Evolutionary conservation across 2,113 vertebrate genomes (phyloP).

Genomic region (Sterrhoptilus dennistouni): DNA sequence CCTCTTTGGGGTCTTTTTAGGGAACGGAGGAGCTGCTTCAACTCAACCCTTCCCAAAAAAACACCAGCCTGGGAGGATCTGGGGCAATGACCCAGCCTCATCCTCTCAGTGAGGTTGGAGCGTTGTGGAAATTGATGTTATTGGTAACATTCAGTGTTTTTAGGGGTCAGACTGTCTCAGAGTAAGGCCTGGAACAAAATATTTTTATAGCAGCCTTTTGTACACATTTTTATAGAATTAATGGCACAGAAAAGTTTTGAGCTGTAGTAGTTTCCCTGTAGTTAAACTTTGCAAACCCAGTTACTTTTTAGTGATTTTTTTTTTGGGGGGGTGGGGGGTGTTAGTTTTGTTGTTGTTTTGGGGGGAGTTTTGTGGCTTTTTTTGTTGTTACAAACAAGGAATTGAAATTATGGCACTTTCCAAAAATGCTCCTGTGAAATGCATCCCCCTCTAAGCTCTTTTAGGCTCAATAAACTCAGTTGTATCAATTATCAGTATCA

Average conservation of each 20-base stretch:
- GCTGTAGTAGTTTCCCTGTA: not conserved
- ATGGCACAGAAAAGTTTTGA: not conserved
- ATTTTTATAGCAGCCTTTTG: slow-evolving; percentile 10
- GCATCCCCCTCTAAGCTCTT: not conserved
- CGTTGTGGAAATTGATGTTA: not conserved
- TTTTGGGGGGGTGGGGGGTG: no score
- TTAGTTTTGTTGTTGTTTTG: not conserved
- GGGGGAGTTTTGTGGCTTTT: not conserved
- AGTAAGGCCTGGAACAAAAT: not conserved
- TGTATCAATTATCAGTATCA: not conserved
- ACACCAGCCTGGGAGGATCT: not conserved
- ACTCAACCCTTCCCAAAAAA: not conserved
- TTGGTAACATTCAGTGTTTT: not conserved
- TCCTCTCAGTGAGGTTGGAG: not conserved
- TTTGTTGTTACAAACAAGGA: not conserved
- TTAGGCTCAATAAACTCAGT: not conserved
- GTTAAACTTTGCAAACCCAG: not conserved
- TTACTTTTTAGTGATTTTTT: not conserved
- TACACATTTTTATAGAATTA: not conserved
- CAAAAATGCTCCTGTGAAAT: not conserved
- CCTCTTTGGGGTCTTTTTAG: not conserved
- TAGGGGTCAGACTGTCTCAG: not conserved
- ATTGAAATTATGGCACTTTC: not conserved
- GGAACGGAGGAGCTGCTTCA: not conserved
- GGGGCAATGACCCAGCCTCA: not conserved